Evolutionary conservation across 1,140 invertebrate species (phyloP), one percentile per base, ranked within the genome.

Genomic region (Bombyx mandarina): DNA sequence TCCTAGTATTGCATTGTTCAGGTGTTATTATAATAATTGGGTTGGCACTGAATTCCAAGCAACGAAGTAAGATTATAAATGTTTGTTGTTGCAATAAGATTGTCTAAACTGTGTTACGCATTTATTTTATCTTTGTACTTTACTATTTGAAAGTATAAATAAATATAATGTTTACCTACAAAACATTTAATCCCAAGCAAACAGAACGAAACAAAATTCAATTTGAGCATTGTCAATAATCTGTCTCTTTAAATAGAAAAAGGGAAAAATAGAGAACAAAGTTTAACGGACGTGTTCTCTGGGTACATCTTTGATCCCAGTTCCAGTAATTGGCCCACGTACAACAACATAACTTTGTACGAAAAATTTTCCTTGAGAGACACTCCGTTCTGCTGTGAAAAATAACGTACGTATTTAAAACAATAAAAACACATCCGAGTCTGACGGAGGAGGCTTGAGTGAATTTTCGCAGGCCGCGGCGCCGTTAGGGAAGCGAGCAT

Each of bases 341-440:
- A 73, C 61, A 60, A 47, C 57, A 56, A 56, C 56, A 61, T 62
- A 72, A 72, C 64, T 73, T 76, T 62, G 62, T 66, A 60, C 59
- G 61, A 35, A 35, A 65, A 71, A 66, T 70, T 66, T 66, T 66
- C 64, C 51, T 66, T 61, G 58, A 58, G 58, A 62, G 57, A 57
- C 59, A 63, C 62, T 63, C 63, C 51, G 60, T 62, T 69, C 62
- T 65, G 63, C 64, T 67, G 65, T 58, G 63, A 68, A 69, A 73
- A 73, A 69, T 68, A 75, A 67, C 67, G 68, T 71, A 73, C 63
- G 72, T 70, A 73, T 78, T 79, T 76, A 71, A 76, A 75, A 76
- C 63, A 78, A 75, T 79, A 79, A 79, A 75, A 79, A 77, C 66
- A 69, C 64, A 74, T 69, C 67, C 65, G 59, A 58, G 66, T 67